Conservation (phyloP, 2,797 vertebrate species). For the Eulemur albifrons region DNA sequence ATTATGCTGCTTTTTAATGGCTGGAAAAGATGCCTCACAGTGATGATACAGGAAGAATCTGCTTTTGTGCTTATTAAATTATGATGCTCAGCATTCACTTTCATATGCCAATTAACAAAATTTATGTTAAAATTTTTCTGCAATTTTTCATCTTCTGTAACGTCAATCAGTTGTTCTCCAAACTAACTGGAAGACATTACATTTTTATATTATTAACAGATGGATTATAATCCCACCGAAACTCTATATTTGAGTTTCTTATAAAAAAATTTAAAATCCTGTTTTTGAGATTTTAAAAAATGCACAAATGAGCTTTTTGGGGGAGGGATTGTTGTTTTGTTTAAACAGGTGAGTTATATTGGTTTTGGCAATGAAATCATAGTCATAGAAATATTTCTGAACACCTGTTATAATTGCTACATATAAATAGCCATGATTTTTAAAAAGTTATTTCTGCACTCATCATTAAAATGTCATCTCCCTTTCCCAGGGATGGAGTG, state of each 20-base stretch:
- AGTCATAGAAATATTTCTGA: conserved; percentile 11
- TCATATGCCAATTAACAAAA: not conserved
- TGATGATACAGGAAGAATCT: not conserved
- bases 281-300: not conserved
- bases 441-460: not conserved
- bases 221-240: conserved; percentile 37
- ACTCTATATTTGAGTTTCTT: not conserved
- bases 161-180: conserved; percentile 26
- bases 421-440: not conserved
- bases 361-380: conserved; percentile 29
- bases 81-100: not conserved
- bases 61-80: not conserved
- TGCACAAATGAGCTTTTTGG: not conserved
- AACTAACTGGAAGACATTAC: not conserved
- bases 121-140: not conserved
- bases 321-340: not conserved
- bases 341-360: conserved; percentile 47
- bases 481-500: not conserved
- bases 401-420: conserved; percentile 28
- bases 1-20: not conserved
- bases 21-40: not conserved
- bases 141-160: not conserved
- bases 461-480: not conserved
- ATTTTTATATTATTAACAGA: conserved; percentile 11
- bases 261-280: conserved; percentile 18